Conservation (phyloP, 1,140 invertebrate species). For the Drosophila ficusphila region DNA sequence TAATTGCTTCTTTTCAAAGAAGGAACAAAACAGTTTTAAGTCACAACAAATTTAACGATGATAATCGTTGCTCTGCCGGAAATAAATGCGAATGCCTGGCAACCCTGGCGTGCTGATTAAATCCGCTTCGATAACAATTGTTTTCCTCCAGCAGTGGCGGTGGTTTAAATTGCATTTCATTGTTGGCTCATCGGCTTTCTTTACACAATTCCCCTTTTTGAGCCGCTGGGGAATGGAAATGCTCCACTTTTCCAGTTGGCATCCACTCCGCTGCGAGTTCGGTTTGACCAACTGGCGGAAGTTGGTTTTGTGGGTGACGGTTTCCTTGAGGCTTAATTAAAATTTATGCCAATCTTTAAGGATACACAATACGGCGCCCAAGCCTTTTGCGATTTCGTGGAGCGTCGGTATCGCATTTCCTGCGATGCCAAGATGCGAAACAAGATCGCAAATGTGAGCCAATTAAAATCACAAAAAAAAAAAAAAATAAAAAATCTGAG, state of each 20-base stretch:
- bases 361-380: neutral
- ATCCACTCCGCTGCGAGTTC: slow-evolving; percentile 25
- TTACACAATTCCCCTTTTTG: slow-evolving; percentile 2
- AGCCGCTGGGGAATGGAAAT: slow-evolving; percentile 22
- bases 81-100: neutral
- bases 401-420: slow-evolving; percentile 15
- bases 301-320: slow-evolving; percentile 40
- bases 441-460: slow-evolving; percentile 37
- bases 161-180: slow-evolving; percentile 20
- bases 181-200: slow-evolving; percentile 20
- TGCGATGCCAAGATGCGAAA: slow-evolving; percentile 4
- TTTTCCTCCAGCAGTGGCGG: slow-evolving; percentile 1
- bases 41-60: neutral
- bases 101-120: slow-evolving; percentile 3
- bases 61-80: neutral
- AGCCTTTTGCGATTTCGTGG: neutral
- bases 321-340: slow-evolving; percentile 55
- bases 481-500: slow-evolving; percentile 10
- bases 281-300: slow-evolving; percentile 42
- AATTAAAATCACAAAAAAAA: slow-evolving; percentile 49
- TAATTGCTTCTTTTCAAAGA: too few species aligned
- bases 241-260: slow-evolving; percentile 11
- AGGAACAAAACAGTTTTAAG: neutral
- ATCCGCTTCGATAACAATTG: slow-evolving; percentile 10
- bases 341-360: slow-evolving; percentile 40